These are phyloP conservation scores for Strigamia crassipes DNA, from an alignment of 2,888 invertebrate genomes.

Conservation along the genomic window DNA sequence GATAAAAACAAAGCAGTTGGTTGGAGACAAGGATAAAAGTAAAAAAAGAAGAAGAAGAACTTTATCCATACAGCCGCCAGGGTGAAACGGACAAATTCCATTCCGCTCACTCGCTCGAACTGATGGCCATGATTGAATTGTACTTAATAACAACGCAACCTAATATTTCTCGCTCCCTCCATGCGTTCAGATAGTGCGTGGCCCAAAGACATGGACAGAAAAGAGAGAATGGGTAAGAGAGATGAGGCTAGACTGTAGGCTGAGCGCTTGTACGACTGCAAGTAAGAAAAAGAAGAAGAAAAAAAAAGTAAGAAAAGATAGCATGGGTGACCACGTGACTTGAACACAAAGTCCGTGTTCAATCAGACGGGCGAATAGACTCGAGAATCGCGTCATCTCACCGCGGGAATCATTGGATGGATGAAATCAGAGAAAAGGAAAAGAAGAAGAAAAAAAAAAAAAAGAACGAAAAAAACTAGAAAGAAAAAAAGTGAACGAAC, in stretches of 20 bases:
- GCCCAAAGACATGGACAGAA: neutral
- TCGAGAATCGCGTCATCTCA: conserved; percentile 31
- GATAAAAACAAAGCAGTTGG: neutral
- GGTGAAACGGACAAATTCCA: conserved; percentile 11
- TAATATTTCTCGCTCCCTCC: conserved; percentile 34
- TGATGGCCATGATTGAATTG: conserved; percentile 37
- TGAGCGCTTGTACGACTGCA: neutral
- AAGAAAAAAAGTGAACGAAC: neutral
- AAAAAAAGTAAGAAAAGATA: conserved; percentile 1
- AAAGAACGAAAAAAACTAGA: neutral
- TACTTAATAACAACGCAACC: conserved; percentile 14
- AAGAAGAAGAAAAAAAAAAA: neutral
- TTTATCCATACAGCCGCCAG: neutral
- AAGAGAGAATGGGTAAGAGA: neutral
- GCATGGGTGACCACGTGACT: conserved; percentile 25
- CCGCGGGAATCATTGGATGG: conserved; percentile 31
- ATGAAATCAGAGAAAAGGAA: conserved; percentile 25
- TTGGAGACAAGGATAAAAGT: no score
- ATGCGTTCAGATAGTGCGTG: conserved; percentile 28
- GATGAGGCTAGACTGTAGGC: conserved; percentile 1
- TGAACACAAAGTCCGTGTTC: conserved; percentile 19
- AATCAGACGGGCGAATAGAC: conserved; percentile 24
- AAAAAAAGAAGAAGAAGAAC: neutral
- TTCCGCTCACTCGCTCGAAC: conserved; percentile 37
- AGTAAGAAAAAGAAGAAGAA: neutral